These are phyloP conservation scores for Buteo buteo DNA, from an alignment of 2,113 vertebrate genomes.

Conservation along the genomic window DNA sequence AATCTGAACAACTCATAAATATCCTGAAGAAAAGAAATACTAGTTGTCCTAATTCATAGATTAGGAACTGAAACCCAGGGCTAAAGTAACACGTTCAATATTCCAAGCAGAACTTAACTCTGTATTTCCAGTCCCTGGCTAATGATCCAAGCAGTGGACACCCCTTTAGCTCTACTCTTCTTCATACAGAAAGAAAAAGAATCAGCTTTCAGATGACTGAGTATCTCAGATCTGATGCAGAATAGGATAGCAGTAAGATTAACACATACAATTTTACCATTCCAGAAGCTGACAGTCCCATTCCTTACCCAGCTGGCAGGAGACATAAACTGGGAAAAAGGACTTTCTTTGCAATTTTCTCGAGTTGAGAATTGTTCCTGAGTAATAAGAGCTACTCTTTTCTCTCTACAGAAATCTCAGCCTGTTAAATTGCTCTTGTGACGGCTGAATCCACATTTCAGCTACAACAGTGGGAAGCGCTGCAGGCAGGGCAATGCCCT, in stretches of 20 bases:
- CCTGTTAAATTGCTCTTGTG: neutral
- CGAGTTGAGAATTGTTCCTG: neutral
- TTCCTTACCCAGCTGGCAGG: neutral
- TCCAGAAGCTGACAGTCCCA: neutral
- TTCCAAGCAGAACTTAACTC: neutral
- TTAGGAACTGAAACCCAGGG: neutral
- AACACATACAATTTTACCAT: neutral
- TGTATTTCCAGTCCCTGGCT: neutral
- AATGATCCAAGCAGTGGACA: neutral
- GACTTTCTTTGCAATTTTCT: neutral
- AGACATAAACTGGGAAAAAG: neutral
- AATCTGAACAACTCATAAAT: neutral
- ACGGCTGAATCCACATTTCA: neutral
- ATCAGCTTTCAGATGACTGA: neutral
- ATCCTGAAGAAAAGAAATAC: neutral
- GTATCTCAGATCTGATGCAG: neutral
- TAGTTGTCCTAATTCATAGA: neutral
- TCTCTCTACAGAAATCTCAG: neutral
- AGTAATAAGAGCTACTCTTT: neutral
- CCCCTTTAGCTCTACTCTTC: neutral
- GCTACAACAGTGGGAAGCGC: neutral
- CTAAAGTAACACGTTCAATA: neutral
- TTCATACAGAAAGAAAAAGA: neutral
- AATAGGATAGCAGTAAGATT: neutral
- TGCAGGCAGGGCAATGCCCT: neutral